Conservation (phyloP, 2,797 vertebrate species). For the Helarctos malayanus region DNA sequence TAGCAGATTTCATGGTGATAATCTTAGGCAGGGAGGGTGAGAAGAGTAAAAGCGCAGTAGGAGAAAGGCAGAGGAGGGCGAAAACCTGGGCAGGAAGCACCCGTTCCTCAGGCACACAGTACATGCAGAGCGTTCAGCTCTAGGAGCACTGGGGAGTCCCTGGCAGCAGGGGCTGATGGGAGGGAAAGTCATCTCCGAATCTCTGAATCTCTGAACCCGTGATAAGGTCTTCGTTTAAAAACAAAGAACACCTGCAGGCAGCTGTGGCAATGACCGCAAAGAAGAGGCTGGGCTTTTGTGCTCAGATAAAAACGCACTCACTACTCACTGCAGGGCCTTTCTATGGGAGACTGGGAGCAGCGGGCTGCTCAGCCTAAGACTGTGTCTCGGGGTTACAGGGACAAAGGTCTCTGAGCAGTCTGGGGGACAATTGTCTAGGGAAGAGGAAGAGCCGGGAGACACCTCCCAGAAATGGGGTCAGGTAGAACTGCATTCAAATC, state of each 20-base stretch:
- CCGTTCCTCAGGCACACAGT: neutral
- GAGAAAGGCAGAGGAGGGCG: neutral
- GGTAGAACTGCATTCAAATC: slow-evolving; percentile 9
- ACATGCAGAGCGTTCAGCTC: neutral
- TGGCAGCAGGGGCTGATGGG: slow-evolving; percentile 8
- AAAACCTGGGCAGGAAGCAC: neutral
- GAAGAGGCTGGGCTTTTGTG: slow-evolving; percentile 25
- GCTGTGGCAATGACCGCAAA: slow-evolving; percentile 33
- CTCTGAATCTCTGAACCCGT: slow-evolving; percentile 56
- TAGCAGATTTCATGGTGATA: slow-evolving; percentile 29
- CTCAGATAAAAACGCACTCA: neutral
- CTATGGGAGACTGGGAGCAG: neutral
- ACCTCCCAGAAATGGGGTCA: slow-evolving; percentile 34
- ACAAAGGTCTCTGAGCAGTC: neutral
- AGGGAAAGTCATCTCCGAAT: slow-evolving; percentile 64
- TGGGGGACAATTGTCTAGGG: neutral
- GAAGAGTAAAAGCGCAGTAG: neutral
- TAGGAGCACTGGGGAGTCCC: neutral
- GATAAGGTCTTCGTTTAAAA: slow-evolving; percentile 68
- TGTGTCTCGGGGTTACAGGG: slow-evolving; percentile 3
- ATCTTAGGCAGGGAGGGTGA: neutral
- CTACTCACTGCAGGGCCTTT: slow-evolving; percentile 39
- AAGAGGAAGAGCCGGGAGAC: neutral
- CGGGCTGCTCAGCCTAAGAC: neutral
- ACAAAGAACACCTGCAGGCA: slow-evolving; percentile 70